Percentiles rank a stretch among this genome's conserved stretches.
Evolutionary conservation across 2,113 vertebrate species (phyloP).

Genomic region (Lates calcarifer): DNA sequence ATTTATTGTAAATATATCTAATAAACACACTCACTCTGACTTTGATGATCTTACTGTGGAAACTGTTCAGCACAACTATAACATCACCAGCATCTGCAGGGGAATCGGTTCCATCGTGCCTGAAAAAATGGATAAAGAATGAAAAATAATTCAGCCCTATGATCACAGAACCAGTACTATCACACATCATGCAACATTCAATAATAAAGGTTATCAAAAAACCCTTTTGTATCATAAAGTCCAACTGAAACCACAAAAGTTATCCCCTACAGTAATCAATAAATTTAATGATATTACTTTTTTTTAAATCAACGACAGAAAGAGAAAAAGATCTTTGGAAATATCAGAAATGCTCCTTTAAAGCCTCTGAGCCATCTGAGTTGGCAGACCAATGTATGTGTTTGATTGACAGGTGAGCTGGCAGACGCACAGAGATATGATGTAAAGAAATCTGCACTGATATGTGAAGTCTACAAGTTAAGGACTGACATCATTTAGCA

Average conservation of each 20-base stretch:
- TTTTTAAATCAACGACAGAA: neutral
- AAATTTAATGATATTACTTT: neutral
- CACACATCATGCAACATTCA: too few species aligned
- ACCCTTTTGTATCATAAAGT: too few species aligned
- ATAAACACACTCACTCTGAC: conserved; percentile 88
- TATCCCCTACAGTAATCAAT: too few species aligned
- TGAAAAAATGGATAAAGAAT: conserved; percentile 64
- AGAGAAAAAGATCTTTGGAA: neutral
- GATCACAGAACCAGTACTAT: too few species aligned
- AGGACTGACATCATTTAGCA: neutral
- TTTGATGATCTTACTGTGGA: conserved; percentile 97
- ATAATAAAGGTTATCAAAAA: too few species aligned
- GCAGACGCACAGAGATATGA: neutral
- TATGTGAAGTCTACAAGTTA: neutral
- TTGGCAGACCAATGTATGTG: neutral
- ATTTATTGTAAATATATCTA: neutral
- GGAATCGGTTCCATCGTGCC: conserved; percentile 94
- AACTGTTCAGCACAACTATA: conserved; percentile 91
- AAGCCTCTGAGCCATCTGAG: neutral
- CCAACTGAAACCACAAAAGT: too few species aligned
- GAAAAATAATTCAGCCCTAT: neutral
- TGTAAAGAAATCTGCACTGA: neutral
- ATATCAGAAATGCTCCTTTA: neutral
- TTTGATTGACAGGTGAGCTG: neutral
- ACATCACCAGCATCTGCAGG: conserved; percentile 84